phyloP scores from a whole-genome alignment of 2,888 invertebrate genomes.

The Tachina fera region DNA sequence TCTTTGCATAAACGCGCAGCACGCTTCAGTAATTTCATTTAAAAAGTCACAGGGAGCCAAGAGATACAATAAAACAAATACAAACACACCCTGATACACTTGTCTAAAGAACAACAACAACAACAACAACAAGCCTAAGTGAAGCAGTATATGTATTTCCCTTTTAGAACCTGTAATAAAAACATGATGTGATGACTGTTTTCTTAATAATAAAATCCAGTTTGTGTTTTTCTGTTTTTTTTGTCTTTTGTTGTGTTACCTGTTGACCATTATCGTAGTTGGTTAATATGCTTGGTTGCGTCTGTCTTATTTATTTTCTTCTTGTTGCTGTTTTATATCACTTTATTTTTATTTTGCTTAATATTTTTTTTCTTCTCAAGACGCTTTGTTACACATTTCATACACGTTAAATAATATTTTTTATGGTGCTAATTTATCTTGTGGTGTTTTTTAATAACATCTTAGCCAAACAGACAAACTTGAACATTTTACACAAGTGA shows the following conservation, averaged over 20 bases:
- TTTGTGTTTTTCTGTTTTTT: constrained; percentile 3
- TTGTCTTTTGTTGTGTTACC: constrained; percentile 26
- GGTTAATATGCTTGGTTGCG: constrained; percentile 57
- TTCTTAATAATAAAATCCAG: constrained; percentile 46
- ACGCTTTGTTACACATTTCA: constrained; percentile 1
- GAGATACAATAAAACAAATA: not conserved
- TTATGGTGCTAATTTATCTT: constrained; percentile 17
- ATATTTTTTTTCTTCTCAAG: constrained; percentile 19
- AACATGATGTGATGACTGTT: constrained; percentile 12
- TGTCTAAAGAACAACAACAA: constrained; percentile 17
- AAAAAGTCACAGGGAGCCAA: constrained; percentile 70
- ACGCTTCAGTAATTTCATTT: constrained; percentile 82
- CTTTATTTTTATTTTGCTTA: not conserved
- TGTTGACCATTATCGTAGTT: constrained; percentile 38
- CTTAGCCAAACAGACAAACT: not conserved
- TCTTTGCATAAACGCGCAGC: constrained; percentile 67
- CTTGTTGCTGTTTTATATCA: constrained; percentile 18
- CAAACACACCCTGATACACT: not conserved
- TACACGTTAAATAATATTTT: constrained; percentile 20
- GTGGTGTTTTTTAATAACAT: constrained; percentile 9
- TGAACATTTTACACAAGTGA: not conserved
- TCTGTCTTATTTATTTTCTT: constrained; percentile 39
- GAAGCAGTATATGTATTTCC: constrained; percentile 44
- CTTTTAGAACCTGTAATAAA: not conserved
- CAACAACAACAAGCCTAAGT: not conserved